Percentiles rank a stretch among this genome's conserved stretches.
phyloP scores from a whole-genome alignment of 2,797 vertebrate species.

The Lophotriccus pileatus region DNA sequence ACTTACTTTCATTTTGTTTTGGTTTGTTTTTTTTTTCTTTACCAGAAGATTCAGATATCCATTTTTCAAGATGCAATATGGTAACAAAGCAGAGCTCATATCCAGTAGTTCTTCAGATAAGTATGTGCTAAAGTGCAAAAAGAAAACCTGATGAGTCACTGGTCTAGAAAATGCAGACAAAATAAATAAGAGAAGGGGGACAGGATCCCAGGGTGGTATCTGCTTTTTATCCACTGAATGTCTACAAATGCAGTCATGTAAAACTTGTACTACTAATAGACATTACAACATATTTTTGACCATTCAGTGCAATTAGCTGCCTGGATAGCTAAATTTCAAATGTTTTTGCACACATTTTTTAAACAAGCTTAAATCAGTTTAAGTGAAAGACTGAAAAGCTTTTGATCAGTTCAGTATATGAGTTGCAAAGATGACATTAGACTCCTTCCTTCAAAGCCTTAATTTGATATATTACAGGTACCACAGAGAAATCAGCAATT shows the following conservation, averaged over 20 bases:
- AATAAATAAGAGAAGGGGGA: neutral
- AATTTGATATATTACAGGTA: constrained; percentile 23
- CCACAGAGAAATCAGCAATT: constrained; percentile 49
- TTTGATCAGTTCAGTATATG: constrained; percentile 57
- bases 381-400: constrained; percentile 45
- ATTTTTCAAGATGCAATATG: neutral
- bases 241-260: neutral
- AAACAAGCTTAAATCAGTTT: constrained; percentile 49
- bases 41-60: neutral
- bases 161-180: neutral
- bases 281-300: neutral
- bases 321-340: neutral
- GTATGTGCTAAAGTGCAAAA: neutral
- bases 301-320: neutral
- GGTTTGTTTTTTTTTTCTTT: neutral
- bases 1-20: neutral
- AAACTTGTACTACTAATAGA: neutral
- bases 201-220: neutral
- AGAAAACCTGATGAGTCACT: neutral
- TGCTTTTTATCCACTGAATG: neutral
- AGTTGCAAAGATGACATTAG: constrained; percentile 46
- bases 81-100: neutral
- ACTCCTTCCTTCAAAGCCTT: constrained; percentile 52
- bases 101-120: neutral
- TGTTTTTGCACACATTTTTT: neutral